Percentiles rank a stretch among this genome's conserved stretches.
phyloP scores from a whole-genome alignment of 2,113 vertebrate species.

The Tichodroma muraria region DNA sequence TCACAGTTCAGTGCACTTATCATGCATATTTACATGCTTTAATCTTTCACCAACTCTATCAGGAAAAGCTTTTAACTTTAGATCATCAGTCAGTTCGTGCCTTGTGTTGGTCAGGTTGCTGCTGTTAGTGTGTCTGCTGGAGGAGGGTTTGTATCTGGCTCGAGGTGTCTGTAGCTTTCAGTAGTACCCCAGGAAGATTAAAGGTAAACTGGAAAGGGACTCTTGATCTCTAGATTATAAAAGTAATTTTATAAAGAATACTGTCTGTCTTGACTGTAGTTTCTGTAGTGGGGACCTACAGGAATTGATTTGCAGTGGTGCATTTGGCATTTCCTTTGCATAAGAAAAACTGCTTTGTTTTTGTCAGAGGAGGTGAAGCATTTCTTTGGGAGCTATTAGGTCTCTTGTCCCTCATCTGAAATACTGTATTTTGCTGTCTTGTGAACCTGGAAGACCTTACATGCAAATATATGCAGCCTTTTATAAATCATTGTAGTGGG shows the following conservation, averaged over 20 bases:
- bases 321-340: neutral
- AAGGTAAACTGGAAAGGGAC: neutral
- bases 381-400: neutral
- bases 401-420: neutral
- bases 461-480: neutral
- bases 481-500: neutral
- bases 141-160: neutral
- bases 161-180: neutral
- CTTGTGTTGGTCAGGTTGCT: neutral
- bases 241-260: neutral
- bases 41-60: neutral
- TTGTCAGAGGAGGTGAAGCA: neutral
- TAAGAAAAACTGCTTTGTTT: neutral
- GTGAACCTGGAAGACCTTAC: neutral
- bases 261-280: neutral
- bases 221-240: neutral
- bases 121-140: neutral
- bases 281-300: neutral
- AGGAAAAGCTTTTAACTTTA: neutral
- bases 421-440: neutral
- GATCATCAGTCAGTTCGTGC: neutral
- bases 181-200: neutral
- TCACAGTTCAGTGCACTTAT: neutral
- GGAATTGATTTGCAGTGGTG: neutral
- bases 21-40: neutral